Percentiles rank a stretch among this genome's conserved stretches.
Conservation (phyloP, 1,140 invertebrate species). For the Drosophila quadrilineata region DNA sequence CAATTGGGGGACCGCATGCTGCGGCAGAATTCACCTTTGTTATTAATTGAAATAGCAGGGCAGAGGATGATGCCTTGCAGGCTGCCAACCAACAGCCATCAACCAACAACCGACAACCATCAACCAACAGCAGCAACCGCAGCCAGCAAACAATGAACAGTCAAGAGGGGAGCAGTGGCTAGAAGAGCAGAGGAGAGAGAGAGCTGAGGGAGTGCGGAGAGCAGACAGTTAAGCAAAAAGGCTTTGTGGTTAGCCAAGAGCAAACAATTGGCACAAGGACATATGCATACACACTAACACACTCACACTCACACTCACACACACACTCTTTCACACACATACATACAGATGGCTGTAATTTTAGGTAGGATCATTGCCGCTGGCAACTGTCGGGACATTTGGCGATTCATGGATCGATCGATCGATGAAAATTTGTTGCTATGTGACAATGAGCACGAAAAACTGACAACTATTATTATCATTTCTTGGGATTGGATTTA, state of each 20-base stretch:
- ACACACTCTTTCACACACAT: too few species aligned
- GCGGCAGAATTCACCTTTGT: slow-evolving; percentile 33
- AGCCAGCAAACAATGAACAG: too few species aligned
- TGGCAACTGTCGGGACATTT: too few species aligned
- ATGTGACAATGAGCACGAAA: slow-evolving; percentile 47
- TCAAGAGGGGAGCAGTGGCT: not conserved
- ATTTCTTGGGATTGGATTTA: slow-evolving; percentile 68
- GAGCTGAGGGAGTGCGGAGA: not conserved
- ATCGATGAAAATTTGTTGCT: slow-evolving; percentile 30
- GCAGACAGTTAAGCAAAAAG: slow-evolving; percentile 15
- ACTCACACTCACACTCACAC: too few species aligned
- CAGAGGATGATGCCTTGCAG: not conserved
- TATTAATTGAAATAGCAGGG: slow-evolving; percentile 38
- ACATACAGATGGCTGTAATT: too few species aligned
- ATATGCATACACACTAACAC: slow-evolving; percentile 31
- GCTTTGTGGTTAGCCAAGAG: slow-evolving; percentile 65
- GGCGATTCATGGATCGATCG: slow-evolving; percentile 34
- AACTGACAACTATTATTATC: slow-evolving; percentile 75
- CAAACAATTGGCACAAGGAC: slow-evolving; percentile 26
- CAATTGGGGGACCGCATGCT: slow-evolving; percentile 60
- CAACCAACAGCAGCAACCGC: too few species aligned
- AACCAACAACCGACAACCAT: too few species aligned
- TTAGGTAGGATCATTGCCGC: too few species aligned
- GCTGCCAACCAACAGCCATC: not conserved
- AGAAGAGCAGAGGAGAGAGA: not conserved